Evolutionary conservation across 2,888 invertebrate species (phyloP).

Genomic region (Plebejus anna): DNA sequence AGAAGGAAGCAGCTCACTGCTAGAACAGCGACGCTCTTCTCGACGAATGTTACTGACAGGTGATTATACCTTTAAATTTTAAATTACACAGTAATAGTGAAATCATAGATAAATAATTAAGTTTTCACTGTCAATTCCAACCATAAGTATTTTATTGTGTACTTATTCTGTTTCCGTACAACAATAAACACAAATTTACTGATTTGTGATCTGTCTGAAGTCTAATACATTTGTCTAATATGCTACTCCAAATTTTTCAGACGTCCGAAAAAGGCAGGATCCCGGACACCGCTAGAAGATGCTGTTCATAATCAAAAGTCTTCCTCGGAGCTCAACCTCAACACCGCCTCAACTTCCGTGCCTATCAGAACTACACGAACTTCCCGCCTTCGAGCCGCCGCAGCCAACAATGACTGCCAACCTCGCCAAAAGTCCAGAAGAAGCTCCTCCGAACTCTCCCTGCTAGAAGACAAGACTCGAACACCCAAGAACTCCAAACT

Average conservation of each 20-base stretch:
- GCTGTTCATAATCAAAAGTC: slow-evolving; percentile 62
- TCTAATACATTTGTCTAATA: neutral
- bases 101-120: no score
- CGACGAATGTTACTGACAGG: slow-evolving; percentile 82
- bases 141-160: no score
- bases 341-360: slow-evolving; percentile 67
- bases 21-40: slow-evolving; percentile 80
- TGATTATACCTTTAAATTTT: slow-evolving; percentile 37
- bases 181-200: no score
- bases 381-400: slow-evolving; percentile 85
- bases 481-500: slow-evolving; percentile 59
- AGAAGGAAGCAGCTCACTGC: slow-evolving; percentile 83
- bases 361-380: slow-evolving; percentile 85
- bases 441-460: slow-evolving; percentile 68
- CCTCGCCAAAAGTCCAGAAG: slow-evolving; percentile 57
- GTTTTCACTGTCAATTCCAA: no score
- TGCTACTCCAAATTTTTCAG: slow-evolving; percentile 50
- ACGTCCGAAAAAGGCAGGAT: slow-evolving; percentile 55
- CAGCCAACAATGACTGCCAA: slow-evolving; percentile 60
- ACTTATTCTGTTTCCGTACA: no score
- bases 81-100: no score
- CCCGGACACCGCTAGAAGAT: slow-evolving; percentile 58
- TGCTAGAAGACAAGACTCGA: slow-evolving; percentile 64
- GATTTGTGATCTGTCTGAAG: no score
- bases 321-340: slow-evolving; percentile 71